These are phyloP conservation scores for Crioceris asparagi DNA, from an alignment of 2,888 invertebrate genomes.

Conservation along the genomic window DNA sequence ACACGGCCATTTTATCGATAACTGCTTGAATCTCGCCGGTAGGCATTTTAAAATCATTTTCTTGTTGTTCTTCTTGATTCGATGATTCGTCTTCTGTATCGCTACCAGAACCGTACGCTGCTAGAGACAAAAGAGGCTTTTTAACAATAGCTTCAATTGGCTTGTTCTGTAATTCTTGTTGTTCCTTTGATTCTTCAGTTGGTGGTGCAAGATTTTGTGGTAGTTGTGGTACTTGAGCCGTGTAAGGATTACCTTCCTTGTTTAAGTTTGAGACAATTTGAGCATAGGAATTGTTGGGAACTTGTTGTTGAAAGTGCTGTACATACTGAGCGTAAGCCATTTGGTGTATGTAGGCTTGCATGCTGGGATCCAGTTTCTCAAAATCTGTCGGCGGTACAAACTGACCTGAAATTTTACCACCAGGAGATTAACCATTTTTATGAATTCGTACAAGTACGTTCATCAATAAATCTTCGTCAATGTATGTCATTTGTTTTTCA, in stretches of 20 bases:
- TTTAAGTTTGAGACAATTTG: slow-evolving; percentile 35
- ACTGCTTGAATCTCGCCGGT: slow-evolving; percentile 76
- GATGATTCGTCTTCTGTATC: slow-evolving; percentile 22
- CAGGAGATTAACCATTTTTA: too few relatives aligned
- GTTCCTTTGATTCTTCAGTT: slow-evolving; percentile 1
- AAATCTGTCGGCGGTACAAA: slow-evolving; percentile 22
- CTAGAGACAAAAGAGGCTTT: slow-evolving; percentile 25
- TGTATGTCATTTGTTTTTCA: too few relatives aligned
- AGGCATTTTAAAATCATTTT: slow-evolving; percentile 44
- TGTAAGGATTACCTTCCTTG: slow-evolving; percentile 29
- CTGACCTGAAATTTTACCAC: slow-evolving; percentile 19
- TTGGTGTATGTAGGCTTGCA: slow-evolving; percentile 29
- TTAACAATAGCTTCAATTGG: slow-evolving; percentile 7
- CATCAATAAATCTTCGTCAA: too few relatives aligned
- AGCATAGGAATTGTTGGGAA: slow-evolving; percentile 29
- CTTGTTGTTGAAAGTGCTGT: slow-evolving; percentile 24
- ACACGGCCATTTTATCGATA: slow-evolving; percentile 93
- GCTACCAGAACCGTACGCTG: slow-evolving; percentile 30
- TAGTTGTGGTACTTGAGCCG: slow-evolving; percentile 20
- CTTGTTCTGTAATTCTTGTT: slow-evolving; percentile 1
- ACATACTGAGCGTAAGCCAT: slow-evolving; percentile 32
- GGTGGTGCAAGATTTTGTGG: slow-evolving; percentile 13
- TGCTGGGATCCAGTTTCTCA: slow-evolving; percentile 23
- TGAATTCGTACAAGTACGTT: too few relatives aligned
- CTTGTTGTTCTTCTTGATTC: slow-evolving; percentile 15